phyloP scores from a whole-genome alignment of 1,140 invertebrate species.

The Drosophila kanapiae region DNA sequence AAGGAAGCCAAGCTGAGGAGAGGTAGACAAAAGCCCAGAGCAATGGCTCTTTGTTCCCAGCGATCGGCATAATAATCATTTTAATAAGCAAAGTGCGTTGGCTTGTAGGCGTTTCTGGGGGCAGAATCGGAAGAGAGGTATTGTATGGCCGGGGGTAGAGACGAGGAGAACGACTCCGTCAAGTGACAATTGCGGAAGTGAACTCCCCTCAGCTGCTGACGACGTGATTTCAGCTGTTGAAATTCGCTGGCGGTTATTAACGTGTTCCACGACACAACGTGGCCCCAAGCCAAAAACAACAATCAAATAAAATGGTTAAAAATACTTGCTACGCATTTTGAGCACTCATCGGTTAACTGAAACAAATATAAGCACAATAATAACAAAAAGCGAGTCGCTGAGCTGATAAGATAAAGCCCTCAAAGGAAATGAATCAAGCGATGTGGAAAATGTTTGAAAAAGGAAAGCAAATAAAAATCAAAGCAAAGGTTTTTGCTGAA shows the following conservation, averaged over 20 bases:
- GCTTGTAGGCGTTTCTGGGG: slow-evolving; percentile 28
- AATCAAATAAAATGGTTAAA: slow-evolving; percentile 51
- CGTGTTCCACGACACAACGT: slow-evolving; percentile 72
- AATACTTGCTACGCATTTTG: slow-evolving; percentile 57
- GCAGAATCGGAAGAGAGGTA: background rate
- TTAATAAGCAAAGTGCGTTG: slow-evolving; percentile 39
- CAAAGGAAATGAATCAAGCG: slow-evolving; percentile 35
- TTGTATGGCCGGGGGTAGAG: background rate
- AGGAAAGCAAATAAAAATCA: background rate
- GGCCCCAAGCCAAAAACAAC: slow-evolving; percentile 67
- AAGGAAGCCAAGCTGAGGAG: slow-evolving; percentile 26
- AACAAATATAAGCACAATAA: slow-evolving; percentile 17
- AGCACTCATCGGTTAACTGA: slow-evolving; percentile 27
- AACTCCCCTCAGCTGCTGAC: slow-evolving; percentile 30
- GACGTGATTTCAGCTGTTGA: slow-evolving; percentile 73
- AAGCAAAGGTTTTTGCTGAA: background rate
- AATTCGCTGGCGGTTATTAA: slow-evolving; percentile 58
- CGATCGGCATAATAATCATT: slow-evolving; percentile 30
- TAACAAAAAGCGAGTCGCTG: slow-evolving; percentile 18
- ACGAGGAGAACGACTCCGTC: slow-evolving; percentile 20
- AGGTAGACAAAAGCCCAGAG: slow-evolving; percentile 13
- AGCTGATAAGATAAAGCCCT: slow-evolving; percentile 38
- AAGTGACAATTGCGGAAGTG: slow-evolving; percentile 71
- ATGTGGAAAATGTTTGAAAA: slow-evolving; percentile 1
- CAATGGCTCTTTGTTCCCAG: slow-evolving; percentile 45